These are phyloP conservation scores for Paratrypauchen microcephalus DNA, from an alignment of 2,797 vertebrate species.

Conservation along the genomic window DNA sequence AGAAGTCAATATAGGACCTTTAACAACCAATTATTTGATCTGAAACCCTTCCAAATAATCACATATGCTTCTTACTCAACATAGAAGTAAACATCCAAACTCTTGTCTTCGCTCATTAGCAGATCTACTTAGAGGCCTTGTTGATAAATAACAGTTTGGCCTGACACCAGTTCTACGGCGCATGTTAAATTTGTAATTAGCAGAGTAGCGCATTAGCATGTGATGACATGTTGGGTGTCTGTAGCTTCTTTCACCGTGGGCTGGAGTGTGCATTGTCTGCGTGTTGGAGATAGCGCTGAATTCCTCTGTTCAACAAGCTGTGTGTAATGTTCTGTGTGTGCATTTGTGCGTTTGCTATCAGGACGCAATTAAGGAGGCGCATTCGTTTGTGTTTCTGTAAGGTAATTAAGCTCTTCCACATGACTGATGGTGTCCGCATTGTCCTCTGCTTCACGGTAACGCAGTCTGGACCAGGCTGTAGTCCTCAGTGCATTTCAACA, in stretches of 20 bases:
- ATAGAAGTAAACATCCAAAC: not conserved
- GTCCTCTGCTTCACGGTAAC: conserved; percentile 61
- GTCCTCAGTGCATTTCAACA: conserved; percentile 43
- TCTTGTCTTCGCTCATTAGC: conserved; percentile 46
- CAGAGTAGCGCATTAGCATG: conserved; percentile 51
- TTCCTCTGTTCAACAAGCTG: conserved; percentile 40
- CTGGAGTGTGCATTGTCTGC: conserved; percentile 1
- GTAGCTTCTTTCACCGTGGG: conserved; percentile 4
- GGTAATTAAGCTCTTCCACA: conserved; percentile 68
- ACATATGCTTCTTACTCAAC: not conserved
- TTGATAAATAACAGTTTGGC: conserved; percentile 46
- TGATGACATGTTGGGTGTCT: conserved; percentile 48
- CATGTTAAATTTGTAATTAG: conserved; percentile 66
- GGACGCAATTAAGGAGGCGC: conserved; percentile 62
- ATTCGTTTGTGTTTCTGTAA: conserved; percentile 73
- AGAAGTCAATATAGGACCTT: too few relatives aligned
- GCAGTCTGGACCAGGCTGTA: conserved; percentile 50
- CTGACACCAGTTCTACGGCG: conserved; percentile 56
- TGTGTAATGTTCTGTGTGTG: conserved; percentile 20
- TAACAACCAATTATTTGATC: too few relatives aligned
- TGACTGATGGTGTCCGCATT: conserved; percentile 61
- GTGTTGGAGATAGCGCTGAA: conserved; percentile 5
- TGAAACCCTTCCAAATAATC: not conserved
- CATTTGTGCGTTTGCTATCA: conserved; percentile 49
- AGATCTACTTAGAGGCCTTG: conserved; percentile 38